Evolutionary conservation across 2,888 invertebrate species (phyloP).

Genomic region (Lasioglossum zephyrum): DNA sequence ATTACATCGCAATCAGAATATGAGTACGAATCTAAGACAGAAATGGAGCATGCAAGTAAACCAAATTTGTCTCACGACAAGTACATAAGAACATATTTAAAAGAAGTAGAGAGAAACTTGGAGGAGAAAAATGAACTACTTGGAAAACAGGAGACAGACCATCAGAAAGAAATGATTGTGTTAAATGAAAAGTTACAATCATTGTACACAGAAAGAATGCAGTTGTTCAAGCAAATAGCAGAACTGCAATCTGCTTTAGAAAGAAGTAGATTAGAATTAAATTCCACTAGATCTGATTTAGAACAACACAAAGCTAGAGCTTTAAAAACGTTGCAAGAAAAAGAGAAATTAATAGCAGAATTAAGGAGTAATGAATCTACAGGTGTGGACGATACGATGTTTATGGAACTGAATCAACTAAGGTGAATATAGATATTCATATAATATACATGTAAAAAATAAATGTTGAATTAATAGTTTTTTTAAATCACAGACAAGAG

Average conservation of each 20-base stretch:
- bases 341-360: slow-evolving; percentile 90
- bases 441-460: background rate
- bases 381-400: slow-evolving; percentile 78
- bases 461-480: slow-evolving; percentile 12
- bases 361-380: slow-evolving; percentile 83
- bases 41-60: slow-evolving; percentile 25
- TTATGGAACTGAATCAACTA: slow-evolving; percentile 88
- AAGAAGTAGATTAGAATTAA: slow-evolving; percentile 78
- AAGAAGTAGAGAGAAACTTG: slow-evolving; percentile 56
- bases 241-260: slow-evolving; percentile 81
- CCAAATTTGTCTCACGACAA: slow-evolving; percentile 36
- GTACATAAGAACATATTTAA: slow-evolving; percentile 52
- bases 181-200: slow-evolving; percentile 84
- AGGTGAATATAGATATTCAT: slow-evolving; percentile 78
- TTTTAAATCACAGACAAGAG: slow-evolving; percentile 80
- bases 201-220: slow-evolving; percentile 84
- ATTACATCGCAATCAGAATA: slow-evolving; percentile 18
- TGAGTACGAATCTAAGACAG: slow-evolving; percentile 28
- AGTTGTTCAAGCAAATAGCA: slow-evolving; percentile 82
- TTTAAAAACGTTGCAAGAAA: slow-evolving; percentile 90
- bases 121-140: slow-evolving; percentile 59
- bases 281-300: slow-evolving; percentile 86
- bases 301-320: slow-evolving; percentile 92
- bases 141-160: slow-evolving; percentile 83
- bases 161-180: slow-evolving; percentile 83